Evolutionary conservation across 1,140 invertebrate species (phyloP).

Genomic region (Melitaea cinxia): DNA sequence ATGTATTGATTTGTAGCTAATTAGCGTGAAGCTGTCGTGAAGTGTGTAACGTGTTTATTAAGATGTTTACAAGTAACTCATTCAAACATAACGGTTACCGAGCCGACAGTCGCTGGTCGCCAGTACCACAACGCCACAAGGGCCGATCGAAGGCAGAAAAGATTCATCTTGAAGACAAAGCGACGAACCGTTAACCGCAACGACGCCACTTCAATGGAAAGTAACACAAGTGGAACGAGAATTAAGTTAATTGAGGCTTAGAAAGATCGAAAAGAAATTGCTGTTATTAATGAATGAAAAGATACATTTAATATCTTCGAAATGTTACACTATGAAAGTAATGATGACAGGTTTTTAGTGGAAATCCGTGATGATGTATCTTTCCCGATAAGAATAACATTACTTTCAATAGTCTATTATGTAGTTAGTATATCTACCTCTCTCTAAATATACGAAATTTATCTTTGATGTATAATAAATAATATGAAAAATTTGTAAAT

Average conservation of each 20-base stretch:
- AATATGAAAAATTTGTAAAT: too few relatives aligned
- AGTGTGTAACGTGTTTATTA: conserved; percentile 7
- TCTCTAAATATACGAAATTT: too few relatives aligned
- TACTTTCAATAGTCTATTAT: neutral
- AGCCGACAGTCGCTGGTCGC: too few relatives aligned
- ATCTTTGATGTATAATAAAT: too few relatives aligned
- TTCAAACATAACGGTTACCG: conserved; percentile 23
- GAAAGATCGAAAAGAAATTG: conserved; percentile 38
- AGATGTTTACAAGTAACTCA: conserved; percentile 16
- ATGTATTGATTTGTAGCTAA: neutral
- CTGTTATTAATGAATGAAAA: conserved; percentile 26
- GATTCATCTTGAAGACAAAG: conserved; percentile 64
- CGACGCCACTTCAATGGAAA: conserved; percentile 57
- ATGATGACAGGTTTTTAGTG: conserved; percentile 23
- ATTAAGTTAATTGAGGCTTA: conserved; percentile 65
- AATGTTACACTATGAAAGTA: neutral
- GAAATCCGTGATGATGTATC: neutral
- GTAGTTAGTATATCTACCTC: neutral
- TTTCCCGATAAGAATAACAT: neutral
- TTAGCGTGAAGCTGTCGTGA: neutral
- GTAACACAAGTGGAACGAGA: conserved; percentile 68
- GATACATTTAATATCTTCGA: conserved; percentile 6
- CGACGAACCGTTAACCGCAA: conserved; percentile 61
- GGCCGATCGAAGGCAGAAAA: conserved; percentile 37
- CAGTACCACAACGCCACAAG: too few relatives aligned